Evolutionary conservation across 2,797 vertebrate genomes (phyloP).

Genomic region (Aphelocoma californica): DNA sequence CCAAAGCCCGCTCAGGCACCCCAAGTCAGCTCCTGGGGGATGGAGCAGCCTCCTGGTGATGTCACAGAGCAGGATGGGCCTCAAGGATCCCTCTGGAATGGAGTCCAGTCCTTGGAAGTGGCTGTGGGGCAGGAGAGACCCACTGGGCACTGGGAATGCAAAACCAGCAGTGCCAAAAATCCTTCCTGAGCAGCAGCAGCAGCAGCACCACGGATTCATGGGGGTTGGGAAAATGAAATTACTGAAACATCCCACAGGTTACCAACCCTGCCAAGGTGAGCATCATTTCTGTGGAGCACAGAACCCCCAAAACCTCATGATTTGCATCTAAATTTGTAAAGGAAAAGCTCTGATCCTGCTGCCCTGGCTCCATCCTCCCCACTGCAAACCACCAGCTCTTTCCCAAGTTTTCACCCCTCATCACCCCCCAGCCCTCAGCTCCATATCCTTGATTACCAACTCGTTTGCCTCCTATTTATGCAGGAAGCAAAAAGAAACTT

Average conservation of each 20-base stretch:
- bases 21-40: fast-evolving
- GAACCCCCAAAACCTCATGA: not conserved
- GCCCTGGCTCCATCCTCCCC: not conserved
- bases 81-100: not conserved
- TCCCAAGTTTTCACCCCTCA: not conserved
- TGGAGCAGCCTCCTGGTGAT: not conserved
- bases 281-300: not conserved
- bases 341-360: not conserved
- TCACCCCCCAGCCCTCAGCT: not conserved
- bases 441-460: not conserved
- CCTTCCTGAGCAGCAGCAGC: not conserved
- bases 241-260: not conserved
- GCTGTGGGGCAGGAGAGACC: not conserved
- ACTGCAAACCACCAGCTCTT: not conserved
- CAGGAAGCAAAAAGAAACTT: not conserved
- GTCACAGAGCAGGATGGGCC: not conserved
- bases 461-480: not conserved
- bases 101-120: not conserved
- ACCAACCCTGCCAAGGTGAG: not conserved
- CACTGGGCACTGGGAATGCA: not conserved
- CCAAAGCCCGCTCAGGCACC: fast-evolving
- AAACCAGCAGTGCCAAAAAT: not conserved
- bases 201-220: not conserved
- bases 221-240: not conserved
- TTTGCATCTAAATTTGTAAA: not conserved